phyloP scores from a whole-genome alignment of 2,113 vertebrate genomes.

The Dicentrarchus labrax region DNA sequence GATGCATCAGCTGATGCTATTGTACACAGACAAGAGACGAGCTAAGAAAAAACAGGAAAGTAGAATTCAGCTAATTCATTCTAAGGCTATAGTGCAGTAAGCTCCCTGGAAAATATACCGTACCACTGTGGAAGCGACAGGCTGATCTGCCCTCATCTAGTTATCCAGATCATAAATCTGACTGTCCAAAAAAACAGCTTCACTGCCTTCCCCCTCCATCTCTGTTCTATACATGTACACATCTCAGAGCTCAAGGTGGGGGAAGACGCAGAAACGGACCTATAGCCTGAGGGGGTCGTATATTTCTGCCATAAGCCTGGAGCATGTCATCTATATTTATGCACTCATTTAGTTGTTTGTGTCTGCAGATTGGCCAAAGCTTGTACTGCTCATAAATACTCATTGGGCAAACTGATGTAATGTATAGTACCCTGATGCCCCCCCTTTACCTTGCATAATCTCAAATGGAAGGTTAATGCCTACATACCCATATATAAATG shows the following conservation, averaged over 20 bases:
- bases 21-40: conserved; percentile 21
- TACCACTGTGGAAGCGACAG: conserved; percentile 30
- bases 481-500: neutral
- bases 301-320: conserved; percentile 68
- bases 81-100: neutral
- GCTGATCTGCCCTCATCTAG: conserved; percentile 49
- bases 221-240: conserved; percentile 38
- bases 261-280: conserved; percentile 53
- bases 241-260: conserved; percentile 53
- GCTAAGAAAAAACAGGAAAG: conserved; percentile 18
- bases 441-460: conserved; percentile 36
- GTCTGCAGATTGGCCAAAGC: conserved; percentile 63
- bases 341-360: conserved; percentile 75
- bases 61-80: conserved; percentile 34
- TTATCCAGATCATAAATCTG: conserved; percentile 60
- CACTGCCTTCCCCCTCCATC: neutral
- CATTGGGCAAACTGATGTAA: conserved; percentile 61
- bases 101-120: conserved; percentile 24
- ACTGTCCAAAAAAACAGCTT: neutral
- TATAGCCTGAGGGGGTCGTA: conserved; percentile 63
- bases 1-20: conserved; percentile 3
- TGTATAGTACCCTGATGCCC: conserved; percentile 23
- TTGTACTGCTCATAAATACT: conserved; percentile 65
- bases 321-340: conserved; percentile 78
- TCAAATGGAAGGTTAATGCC: conserved; percentile 46